Evolutionary conservation across 2,888 invertebrate genomes (phyloP).

Genomic region (Latheticus oryzae): DNA sequence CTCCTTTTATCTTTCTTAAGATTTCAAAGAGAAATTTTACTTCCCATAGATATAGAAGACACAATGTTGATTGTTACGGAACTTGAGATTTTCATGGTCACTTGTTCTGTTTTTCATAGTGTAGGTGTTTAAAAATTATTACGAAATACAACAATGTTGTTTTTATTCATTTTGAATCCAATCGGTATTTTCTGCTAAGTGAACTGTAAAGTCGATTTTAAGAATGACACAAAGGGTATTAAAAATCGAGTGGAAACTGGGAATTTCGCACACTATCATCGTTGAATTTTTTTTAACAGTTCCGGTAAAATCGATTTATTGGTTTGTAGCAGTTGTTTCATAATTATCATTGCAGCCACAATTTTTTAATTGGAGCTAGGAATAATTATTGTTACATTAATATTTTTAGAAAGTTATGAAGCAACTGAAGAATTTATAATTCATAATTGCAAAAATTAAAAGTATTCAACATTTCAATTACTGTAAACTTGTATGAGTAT

Average conservation of each 20-base stretch:
- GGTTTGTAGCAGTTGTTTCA: no score
- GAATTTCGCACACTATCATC: no score
- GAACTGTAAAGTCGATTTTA: conserved; percentile 3
- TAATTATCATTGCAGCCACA: conserved; percentile 1
- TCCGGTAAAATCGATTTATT: no score
- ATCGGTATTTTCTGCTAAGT: conserved; percentile 10
- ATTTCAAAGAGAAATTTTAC: conserved; percentile 26
- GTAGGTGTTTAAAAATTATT: conserved; percentile 10
- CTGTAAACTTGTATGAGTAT: no score
- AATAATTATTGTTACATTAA: conserved; percentile 5
- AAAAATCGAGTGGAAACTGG: no score
- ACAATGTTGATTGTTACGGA: not conserved
- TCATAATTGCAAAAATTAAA: no score
- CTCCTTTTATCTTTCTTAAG: no score
- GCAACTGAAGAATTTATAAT: no score
- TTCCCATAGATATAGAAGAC: not conserved
- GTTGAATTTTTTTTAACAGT: no score
- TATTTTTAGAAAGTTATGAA: conserved; percentile 16
- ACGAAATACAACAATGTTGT: conserved; percentile 2
- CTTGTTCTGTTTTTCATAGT: not conserved
- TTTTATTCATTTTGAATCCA: conserved; percentile 5
- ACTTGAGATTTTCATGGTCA: conserved; percentile 16
- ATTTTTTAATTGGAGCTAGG: conserved; percentile 4
- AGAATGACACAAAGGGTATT: no score
- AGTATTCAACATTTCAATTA: no score